phyloP scores from a whole-genome alignment of 1,140 invertebrate species.

The Heliconius hewitsoni region DNA sequence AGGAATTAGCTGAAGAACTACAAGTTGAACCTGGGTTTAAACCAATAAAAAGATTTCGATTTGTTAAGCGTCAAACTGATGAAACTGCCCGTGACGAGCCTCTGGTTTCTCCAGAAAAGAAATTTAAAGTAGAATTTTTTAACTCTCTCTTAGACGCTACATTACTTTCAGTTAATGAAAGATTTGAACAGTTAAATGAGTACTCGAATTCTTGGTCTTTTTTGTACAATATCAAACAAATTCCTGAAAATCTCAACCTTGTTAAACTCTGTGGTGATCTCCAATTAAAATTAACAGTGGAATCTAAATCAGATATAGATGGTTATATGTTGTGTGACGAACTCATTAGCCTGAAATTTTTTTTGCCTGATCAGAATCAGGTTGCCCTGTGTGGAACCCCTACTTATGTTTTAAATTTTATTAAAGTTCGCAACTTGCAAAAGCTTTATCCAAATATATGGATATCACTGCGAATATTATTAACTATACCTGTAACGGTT shows the following conservation, averaged over 20 bases:
- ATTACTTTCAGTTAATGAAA: conserved; percentile 13
- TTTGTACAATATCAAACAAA: conserved; percentile 46
- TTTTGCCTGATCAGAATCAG: conserved; percentile 29
- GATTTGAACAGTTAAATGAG: conserved; percentile 24
- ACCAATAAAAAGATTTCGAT: conserved; percentile 43
- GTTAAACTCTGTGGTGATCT: conserved; percentile 42
- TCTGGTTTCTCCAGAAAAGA: conserved; percentile 20
- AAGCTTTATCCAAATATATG: conserved; percentile 47
- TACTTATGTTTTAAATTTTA: conserved; percentile 44
- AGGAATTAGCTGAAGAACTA: conserved; percentile 45
- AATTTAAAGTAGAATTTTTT: conserved; percentile 19
- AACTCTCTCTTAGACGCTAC: conserved; percentile 6
- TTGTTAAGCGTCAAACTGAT: conserved; percentile 44
- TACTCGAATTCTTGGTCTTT: conserved; percentile 39
- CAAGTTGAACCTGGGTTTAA: conserved; percentile 45
- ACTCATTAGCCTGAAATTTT: conserved; percentile 18
- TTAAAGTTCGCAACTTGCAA: conserved; percentile 45
- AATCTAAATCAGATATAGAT: conserved; percentile 42
- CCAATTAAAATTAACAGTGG: conserved; percentile 44
- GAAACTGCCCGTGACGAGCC: conserved; percentile 15
- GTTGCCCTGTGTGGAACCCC: conserved; percentile 23
- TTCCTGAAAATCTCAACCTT: conserved; percentile 43
- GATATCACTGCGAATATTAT: conserved; percentile 44
- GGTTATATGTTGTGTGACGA: conserved; percentile 44
- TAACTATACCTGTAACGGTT: conserved; percentile 46